Evolutionary conservation across 2,888 invertebrate genomes (phyloP).

Genomic region (Lepidocyrtoides sp.): DNA sequence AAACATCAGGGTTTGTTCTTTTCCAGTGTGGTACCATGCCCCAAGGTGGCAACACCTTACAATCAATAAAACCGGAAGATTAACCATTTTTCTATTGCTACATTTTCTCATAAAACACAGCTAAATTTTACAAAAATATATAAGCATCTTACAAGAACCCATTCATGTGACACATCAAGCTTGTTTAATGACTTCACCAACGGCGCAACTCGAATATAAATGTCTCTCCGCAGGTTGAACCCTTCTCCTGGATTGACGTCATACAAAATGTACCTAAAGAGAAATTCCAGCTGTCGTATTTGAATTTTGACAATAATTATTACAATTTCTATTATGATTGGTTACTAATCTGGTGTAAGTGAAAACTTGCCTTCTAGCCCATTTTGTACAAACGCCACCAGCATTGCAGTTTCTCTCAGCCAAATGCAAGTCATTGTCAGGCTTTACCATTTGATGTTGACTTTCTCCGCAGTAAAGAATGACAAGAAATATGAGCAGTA

Average conservation of each 20-base stretch:
- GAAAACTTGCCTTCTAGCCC: slow-evolving; percentile 57
- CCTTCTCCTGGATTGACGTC: slow-evolving; percentile 98
- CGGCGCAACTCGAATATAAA: slow-evolving; percentile 96
- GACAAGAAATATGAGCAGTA: slow-evolving; percentile 6
- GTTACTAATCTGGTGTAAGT: neutral
- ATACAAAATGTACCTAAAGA: slow-evolving; percentile 93
- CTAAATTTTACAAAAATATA: neutral
- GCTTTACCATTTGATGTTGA: neutral
- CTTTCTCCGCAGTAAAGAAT: slow-evolving; percentile 51
- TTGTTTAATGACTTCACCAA: slow-evolving; percentile 91
- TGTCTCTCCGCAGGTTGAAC: slow-evolving; percentile 98
- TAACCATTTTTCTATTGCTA: too few species aligned
- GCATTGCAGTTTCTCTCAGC: slow-evolving; percentile 27
- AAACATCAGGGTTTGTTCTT: slow-evolving; percentile 87
- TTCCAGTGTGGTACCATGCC: slow-evolving; percentile 96
- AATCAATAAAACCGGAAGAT: slow-evolving; percentile 52
- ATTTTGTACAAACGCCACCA: slow-evolving; percentile 23
- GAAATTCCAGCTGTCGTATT: neutral
- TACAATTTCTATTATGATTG: too few species aligned
- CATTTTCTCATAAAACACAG: too few species aligned
- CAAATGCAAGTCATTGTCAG: neutral
- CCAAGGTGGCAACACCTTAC: slow-evolving; percentile 97
- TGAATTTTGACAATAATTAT: too few species aligned
- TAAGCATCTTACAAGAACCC: slow-evolving; percentile 87
- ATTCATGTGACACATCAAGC: slow-evolving; percentile 86